Base-by-base conservation (phyloP, 2,113 vertebrate genomes). In the Tauraco erythrolophus region DNA sequence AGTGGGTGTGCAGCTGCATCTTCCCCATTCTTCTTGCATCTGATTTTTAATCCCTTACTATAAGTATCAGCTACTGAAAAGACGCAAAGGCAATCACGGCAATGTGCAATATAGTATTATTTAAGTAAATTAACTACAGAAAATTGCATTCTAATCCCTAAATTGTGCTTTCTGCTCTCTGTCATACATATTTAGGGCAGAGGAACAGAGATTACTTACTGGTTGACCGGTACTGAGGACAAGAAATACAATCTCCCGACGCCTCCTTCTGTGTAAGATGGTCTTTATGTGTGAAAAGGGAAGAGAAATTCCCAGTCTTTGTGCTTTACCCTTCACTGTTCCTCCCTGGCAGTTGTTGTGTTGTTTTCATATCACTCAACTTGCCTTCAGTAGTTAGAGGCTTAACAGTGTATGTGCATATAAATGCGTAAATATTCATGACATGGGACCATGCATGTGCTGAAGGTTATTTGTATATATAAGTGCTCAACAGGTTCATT, bases 141-240 rank as follows among this genome's bases (percentile, higher is more conserved):
- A 66, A 94, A 81, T 69, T 60, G 31, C 58, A 82, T 70, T 90
- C 50, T 92, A 94, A 95, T 92, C 33, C 43, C 43, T 61, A 84
- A 89, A 12, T 11, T 64, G 45, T 56, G 27, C 33, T 93, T 88
- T 96, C 21, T 88, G 23, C 96, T 94, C 88, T 96, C 80, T 96
- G 45, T 96, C 69, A 89, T 62, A 35, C 14, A 24, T 92, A 72
- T 92, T 95, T 95, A 99, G 99, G 99, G 99, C 57, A 99, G 98
- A 98, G 99, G 99, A 58, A 99, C 99, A 64, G 99, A 99, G 96
- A 98, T 98, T 93, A 99, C 99, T 4, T 99, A 99, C 97, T 99
- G 99, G 99, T 97, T 99, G 97, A 99, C 98, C 1, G 99, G 99
- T 15, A 98, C 98, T 51, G 99, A 98, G 22, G 99, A 99, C 64